Percentiles rank a stretch among this genome's conserved stretches.
These are phyloP conservation scores for Stratiolaelaps scimitus DNA, from an alignment of 1,140 invertebrate genomes.

Conservation along the genomic window DNA sequence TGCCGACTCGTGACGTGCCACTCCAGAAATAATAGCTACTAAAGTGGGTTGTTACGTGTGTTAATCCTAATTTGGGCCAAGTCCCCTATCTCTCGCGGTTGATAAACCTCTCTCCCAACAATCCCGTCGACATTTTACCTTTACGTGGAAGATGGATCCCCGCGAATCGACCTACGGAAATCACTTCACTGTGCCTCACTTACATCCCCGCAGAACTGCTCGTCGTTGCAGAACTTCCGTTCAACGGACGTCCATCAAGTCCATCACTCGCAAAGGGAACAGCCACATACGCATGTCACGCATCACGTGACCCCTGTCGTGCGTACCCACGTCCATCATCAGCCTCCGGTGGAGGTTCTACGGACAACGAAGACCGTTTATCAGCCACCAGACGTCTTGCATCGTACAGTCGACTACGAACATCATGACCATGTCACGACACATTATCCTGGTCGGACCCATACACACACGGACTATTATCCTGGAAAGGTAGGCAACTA, in stretches of 20 bases:
- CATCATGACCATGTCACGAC: slow-evolving; percentile 24
- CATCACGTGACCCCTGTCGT: slow-evolving; percentile 12
- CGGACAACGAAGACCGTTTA: slow-evolving; percentile 17
- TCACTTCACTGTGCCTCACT: neutral
- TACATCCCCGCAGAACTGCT: slow-evolving; percentile 20
- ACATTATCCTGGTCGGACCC: neutral
- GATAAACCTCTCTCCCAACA: no score
- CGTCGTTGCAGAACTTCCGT: slow-evolving; percentile 20
- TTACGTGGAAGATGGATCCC: no score
- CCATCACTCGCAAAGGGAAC: neutral
- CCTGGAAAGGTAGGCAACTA: neutral
- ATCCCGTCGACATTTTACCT: no score
- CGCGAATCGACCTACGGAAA: no score
- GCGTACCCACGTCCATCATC: neutral
- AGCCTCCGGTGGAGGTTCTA: slow-evolving; percentile 1
- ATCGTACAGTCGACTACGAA: slow-evolving; percentile 18
- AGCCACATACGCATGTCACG: slow-evolving; percentile 7
- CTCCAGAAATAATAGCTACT: no score
- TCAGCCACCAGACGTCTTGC: slow-evolving; percentile 3
- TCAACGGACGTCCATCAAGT: slow-evolving; percentile 9
- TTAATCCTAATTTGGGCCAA: no score
- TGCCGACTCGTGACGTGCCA: no score
- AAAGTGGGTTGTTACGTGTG: no score
- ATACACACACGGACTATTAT: neutral
- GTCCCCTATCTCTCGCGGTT: no score